A percentile compares a stretch with the other conserved stretches of the same genome.
Evolutionary conservation across 2,888 invertebrate genomes (phyloP).

Genomic region (Uropetala carovei): DNA sequence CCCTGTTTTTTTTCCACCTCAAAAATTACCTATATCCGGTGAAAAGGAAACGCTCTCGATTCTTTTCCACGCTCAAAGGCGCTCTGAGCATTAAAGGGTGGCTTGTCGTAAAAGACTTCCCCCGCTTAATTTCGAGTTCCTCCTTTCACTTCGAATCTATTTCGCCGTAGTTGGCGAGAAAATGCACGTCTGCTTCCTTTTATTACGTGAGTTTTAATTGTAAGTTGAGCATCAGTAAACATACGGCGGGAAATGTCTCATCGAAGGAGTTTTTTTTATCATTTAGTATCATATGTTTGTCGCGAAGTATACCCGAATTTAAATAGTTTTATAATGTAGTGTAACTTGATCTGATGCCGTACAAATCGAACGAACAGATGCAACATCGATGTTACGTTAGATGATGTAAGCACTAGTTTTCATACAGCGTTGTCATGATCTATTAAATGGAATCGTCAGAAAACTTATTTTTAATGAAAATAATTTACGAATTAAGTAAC

Average conservation of each 20-base stretch:
- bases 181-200: background rate
- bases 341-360: background rate
- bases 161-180: background rate
- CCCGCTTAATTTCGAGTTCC: background rate
- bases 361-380: background rate
- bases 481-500: too few relatives aligned
- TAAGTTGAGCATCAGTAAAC: background rate
- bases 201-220: background rate
- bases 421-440: background rate
- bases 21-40: conserved; percentile 24
- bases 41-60: background rate
- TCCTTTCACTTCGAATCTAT: background rate
- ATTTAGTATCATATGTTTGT: too few relatives aligned
- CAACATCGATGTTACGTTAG: background rate
- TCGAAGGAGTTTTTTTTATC: background rate
- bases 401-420: background rate
- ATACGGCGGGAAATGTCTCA: background rate
- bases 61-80: background rate
- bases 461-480: too few relatives aligned
- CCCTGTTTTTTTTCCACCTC: background rate
- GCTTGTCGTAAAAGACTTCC: background rate
- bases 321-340: too few relatives aligned
- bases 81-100: background rate
- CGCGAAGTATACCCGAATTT: too few relatives aligned
- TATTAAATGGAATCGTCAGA: too few relatives aligned